Base-by-base conservation (phyloP, 2,888 invertebrate genomes). In the Ochropacha duplaris region DNA sequence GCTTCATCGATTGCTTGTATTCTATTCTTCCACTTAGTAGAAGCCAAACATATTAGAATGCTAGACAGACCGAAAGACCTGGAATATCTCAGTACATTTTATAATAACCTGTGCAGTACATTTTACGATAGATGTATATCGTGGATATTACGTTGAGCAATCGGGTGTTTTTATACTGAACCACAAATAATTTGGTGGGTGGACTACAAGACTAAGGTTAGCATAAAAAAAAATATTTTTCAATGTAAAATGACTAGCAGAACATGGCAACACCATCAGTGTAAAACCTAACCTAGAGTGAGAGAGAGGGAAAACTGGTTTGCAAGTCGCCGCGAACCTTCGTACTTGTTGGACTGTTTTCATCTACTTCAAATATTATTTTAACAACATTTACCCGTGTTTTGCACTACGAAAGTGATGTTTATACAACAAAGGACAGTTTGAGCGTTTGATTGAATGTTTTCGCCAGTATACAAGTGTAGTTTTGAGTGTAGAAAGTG, bases 301-400 rank as follows among this genome's bases (percentile, higher is more conserved):
- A 90, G 86, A 79, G 88, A 88, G 90, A 88, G 69, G 79, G 84
- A 83, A 74, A 84, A 84, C 83, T 66, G 83, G 81, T 81, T 85
- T 84, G 77, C 81, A 75, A 84, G 79, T 82, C 79, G 79, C 72
- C 76, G 79, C 71, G 76, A 74, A 72, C 76, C 72, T 76, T 63
- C 65, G 72, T 78, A 81, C 79, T 73, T 74, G 75, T 65, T 62
- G 73, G 74, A 75, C 79, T 81, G 82, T 81, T 86, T 86, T 78
- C 75, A 78, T 81, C 74, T 74, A 69, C 76, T 71, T 72, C 66
- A 74, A 81, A 83, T 79, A 83, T 76, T 84, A 86, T 86, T 85
- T n/a, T 80, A 81, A 84, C 78, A 86, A 86, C 83, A 86, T 79
- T 83, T 79, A 74, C 66, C 69, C 61, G 66, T 82, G 83, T 85